phyloP scores from a whole-genome alignment of 2,888 invertebrate species.

The Papilio gigon region DNA sequence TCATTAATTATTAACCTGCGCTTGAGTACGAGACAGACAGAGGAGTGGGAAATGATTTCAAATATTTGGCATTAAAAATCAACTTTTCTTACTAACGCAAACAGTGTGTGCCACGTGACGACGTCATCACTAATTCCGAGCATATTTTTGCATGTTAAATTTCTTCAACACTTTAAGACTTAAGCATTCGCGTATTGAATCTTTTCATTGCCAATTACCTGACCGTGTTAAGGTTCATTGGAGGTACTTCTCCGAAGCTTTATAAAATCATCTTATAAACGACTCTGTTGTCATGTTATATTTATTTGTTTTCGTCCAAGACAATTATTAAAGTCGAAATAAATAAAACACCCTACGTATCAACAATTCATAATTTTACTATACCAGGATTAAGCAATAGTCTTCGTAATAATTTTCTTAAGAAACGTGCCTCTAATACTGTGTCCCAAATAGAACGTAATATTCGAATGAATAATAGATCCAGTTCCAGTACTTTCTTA shows the following conservation, averaged over 20 bases:
- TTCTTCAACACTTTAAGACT: no score
- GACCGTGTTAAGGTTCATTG: no score
- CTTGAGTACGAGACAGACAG: constrained; percentile 66
- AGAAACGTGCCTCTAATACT: constrained; percentile 15
- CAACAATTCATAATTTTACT: constrained; percentile 3
- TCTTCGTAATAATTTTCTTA: constrained; percentile 6
- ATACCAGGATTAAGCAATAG: neutral
- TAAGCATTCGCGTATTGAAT: no score
- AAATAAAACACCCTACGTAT: neutral
- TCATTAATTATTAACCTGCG: constrained; percentile 81
- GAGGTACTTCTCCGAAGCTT: no score
- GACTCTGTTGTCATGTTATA: neutral
- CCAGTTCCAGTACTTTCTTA: constrained; percentile 32
- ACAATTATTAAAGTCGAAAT: neutral
- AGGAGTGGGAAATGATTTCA: constrained; percentile 43
- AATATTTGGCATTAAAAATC: constrained; percentile 35
- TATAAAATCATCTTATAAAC: neutral
- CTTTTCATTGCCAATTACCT: no score
- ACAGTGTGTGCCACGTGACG: no score
- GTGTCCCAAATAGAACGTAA: constrained; percentile 30
- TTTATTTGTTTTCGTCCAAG: neutral
- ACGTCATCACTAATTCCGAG: no score
- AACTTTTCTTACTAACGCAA: no score
- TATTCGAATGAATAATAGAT: constrained; percentile 38
- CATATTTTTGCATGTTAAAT: no score